Conservation (phyloP, 1,140 invertebrate species). For the Formica selysi region DNA sequence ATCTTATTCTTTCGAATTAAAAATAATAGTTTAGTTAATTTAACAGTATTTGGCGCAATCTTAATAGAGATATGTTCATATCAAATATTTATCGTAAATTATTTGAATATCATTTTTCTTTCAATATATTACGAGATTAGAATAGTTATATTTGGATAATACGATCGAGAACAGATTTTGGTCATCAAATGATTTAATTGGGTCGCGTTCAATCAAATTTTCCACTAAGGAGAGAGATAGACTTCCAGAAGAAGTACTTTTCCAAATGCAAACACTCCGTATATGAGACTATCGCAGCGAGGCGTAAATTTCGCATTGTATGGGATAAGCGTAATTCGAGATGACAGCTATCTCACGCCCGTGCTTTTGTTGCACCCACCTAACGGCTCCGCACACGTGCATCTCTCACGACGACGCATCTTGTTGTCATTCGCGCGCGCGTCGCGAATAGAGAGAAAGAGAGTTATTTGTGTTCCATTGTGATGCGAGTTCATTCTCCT, state of each 20-base stretch:
- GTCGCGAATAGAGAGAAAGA: background rate
- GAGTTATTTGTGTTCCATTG: conserved; percentile 78
- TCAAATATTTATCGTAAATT: too few species aligned
- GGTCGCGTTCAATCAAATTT: background rate
- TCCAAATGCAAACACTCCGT: background rate
- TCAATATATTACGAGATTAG: too few species aligned
- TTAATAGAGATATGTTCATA: too few species aligned
- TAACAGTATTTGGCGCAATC: too few species aligned
- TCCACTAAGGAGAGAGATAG: background rate
- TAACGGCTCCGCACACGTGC: conserved; percentile 35
- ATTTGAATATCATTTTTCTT: too few species aligned
- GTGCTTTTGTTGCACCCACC: conserved; percentile 21
- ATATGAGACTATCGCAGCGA: background rate
- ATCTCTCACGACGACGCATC: background rate
- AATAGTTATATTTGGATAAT: too few species aligned
- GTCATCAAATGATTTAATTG: too few species aligned
- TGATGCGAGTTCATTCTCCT: conserved; percentile 79
- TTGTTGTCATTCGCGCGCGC: background rate
- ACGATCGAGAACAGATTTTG: too few species aligned
- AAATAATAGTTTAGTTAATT: too few species aligned
- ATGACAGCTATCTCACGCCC: background rate
- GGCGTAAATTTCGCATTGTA: background rate
- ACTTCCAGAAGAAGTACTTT: background rate
- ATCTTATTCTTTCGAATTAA: too few species aligned
- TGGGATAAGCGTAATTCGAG: conserved; percentile 6